These are phyloP conservation scores for Siphamia tubifer DNA, from an alignment of 2,113 vertebrate genomes.

Conservation along the genomic window DNA sequence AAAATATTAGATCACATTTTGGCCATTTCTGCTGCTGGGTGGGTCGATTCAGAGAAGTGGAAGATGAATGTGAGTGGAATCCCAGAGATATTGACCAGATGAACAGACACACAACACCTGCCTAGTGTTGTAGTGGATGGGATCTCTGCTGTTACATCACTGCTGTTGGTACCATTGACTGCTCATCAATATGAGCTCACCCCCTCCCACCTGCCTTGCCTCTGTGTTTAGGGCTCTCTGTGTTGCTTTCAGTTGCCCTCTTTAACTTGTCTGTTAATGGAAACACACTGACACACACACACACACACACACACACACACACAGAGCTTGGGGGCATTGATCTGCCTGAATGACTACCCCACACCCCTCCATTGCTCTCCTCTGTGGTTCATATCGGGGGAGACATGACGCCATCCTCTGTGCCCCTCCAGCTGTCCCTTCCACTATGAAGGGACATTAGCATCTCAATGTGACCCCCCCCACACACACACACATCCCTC, in stretches of 20 bases:
- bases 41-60: not conserved
- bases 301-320: not conserved
- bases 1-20: not conserved
- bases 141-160: conserved; percentile 66
- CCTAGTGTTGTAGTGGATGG: conserved; percentile 46
- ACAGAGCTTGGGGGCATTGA: conserved; percentile 60
- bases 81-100: conserved; percentile 17
- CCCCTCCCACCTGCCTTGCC: not conserved
- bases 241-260: conserved; percentile 52
- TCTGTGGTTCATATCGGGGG: conserved; percentile 60
- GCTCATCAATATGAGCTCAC: conserved; percentile 52
- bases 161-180: conserved; percentile 56
- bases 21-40: not conserved
- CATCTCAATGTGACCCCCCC: conserved; percentile 67
- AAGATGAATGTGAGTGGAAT: conserved; percentile 18
- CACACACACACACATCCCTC: conserved; percentile 3
- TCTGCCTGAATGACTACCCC: conserved; percentile 69
- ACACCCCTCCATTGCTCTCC: conserved; percentile 36
- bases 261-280: conserved; percentile 68
- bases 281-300: conserved; percentile 20
- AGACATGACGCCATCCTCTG: conserved; percentile 77
- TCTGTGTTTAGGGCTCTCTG: conserved; percentile 13
- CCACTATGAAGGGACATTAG: conserved; percentile 70
- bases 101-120: conserved; percentile 39
- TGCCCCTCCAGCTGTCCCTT: conserved; percentile 73